phyloP scores from a whole-genome alignment of 2,113 vertebrate species.

The Eretmochelys imbricata region DNA sequence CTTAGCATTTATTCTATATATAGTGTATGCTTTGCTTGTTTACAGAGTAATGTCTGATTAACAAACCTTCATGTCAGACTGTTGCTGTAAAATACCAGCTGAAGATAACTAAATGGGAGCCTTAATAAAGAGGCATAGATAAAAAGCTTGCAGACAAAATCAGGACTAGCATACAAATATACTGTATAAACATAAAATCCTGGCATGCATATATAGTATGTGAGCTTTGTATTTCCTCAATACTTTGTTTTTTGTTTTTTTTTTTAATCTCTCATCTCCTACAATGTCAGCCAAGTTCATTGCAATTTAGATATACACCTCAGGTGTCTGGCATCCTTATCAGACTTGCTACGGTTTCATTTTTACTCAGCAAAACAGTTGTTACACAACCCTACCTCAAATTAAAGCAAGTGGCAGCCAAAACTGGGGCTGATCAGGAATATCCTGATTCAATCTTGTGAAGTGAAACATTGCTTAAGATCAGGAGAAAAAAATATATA shows the following conservation, averaged over 20 bases:
- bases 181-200: constrained; percentile 5
- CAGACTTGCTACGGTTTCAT: constrained; percentile 7
- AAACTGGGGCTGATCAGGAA: background rate
- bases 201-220: background rate
- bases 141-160: constrained; percentile 27
- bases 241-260: constrained; percentile 11
- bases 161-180: background rate
- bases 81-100: constrained; percentile 22
- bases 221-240: background rate
- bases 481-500: background rate
- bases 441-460: background rate
- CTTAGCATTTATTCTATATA: background rate
- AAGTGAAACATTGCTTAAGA: background rate
- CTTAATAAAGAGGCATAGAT: constrained; percentile 4
- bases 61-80: background rate
- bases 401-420: background rate
- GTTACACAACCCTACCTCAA: background rate
- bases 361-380: background rate
- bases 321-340: constrained; percentile 3
- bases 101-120: constrained; percentile 6
- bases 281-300: constrained; percentile 6
- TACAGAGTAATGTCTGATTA: constrained; percentile 34
- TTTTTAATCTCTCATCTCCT: background rate
- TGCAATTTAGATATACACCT: constrained; percentile 1
- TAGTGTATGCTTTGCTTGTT: constrained; percentile 38